Percentiles rank a stretch among this genome's conserved stretches.
These are phyloP conservation scores for Cordilura impudica DNA, from an alignment of 2,888 invertebrate genomes.

Conservation along the genomic window DNA sequence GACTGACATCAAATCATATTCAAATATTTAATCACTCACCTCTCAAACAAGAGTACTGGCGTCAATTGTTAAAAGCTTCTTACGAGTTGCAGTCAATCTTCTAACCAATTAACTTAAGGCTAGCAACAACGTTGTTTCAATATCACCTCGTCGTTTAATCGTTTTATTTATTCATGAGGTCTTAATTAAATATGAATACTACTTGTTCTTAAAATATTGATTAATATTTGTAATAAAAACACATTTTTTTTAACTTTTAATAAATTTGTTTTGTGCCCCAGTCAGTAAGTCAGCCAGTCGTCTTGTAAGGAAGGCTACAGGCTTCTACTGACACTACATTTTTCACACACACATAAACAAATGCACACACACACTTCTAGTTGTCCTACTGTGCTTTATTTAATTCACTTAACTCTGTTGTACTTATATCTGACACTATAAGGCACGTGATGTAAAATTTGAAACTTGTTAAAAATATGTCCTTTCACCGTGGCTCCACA, in stretches of 20 bases:
- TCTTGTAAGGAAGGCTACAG: conserved; percentile 37
- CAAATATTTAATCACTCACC: conserved; percentile 47
- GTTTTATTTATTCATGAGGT: conserved; percentile 19
- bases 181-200: conserved; percentile 34
- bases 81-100: background rate
- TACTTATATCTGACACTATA: conserved; percentile 7
- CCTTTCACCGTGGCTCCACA: conserved; percentile 58
- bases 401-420: conserved; percentile 34
- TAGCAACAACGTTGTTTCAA: conserved; percentile 51
- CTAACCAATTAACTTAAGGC: conserved; percentile 14
- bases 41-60: conserved; percentile 29
- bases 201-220: conserved; percentile 36
- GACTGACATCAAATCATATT: background rate
- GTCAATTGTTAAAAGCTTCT: conserved; percentile 25
- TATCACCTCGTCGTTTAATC: conserved; percentile 24
- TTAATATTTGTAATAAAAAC: conserved; percentile 25
- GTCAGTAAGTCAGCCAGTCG: conserved; percentile 30
- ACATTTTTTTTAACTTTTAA: conserved; percentile 41
- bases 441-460: conserved; percentile 55
- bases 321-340: conserved; percentile 34
- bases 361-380: conserved; percentile 23
- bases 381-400: background rate
- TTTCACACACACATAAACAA: conserved; percentile 15
- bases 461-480: conserved; percentile 42
- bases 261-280: conserved; percentile 41